phyloP scores from a whole-genome alignment of 2,113 vertebrate species.

The Dendrocopos noguchii region DNA sequence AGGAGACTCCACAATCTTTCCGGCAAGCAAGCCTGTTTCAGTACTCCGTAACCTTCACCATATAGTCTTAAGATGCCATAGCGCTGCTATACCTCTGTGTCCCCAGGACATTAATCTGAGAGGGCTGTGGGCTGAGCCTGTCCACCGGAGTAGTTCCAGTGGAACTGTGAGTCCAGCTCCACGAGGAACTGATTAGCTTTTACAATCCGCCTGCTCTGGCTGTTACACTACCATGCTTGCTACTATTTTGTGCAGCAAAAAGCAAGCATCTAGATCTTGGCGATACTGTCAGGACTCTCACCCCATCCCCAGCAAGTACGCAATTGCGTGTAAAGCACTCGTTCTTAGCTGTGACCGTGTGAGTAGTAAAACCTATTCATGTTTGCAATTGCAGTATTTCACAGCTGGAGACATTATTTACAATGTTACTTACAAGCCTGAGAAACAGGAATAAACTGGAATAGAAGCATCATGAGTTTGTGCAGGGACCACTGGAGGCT shows the following conservation, averaged over 20 bases:
- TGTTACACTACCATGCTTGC: fast-evolving
- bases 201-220: background rate
- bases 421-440: background rate
- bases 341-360: background rate
- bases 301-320: background rate
- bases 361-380: background rate
- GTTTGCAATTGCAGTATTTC: background rate
- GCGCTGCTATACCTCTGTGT: background rate
- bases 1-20: too few relatives aligned
- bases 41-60: too few relatives aligned
- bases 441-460: background rate
- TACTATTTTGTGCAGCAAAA: background rate
- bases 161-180: background rate
- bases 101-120: background rate
- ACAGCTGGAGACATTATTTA: background rate
- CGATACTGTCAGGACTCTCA: background rate
- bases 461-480: background rate
- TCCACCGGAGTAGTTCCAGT: too few relatives aligned
- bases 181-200: background rate
- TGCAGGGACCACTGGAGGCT: background rate
- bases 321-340: background rate
- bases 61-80: background rate
- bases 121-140: background rate
- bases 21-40: too few relatives aligned
- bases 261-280: background rate